Evolutionary conservation across 2,888 invertebrate species (phyloP).

Genomic region (Chironomus tentans): DNA sequence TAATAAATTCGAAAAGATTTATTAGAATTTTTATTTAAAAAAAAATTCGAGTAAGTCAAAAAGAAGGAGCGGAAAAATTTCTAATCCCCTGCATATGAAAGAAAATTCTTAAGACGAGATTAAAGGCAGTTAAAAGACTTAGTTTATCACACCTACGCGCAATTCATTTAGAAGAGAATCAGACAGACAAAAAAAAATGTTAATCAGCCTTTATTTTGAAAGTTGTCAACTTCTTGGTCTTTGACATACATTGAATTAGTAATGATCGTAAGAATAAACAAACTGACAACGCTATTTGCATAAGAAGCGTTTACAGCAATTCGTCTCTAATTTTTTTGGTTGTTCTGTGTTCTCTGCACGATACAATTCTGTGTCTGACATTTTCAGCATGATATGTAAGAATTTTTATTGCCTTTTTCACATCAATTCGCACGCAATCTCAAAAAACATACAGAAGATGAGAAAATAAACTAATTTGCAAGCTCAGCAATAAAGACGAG

Average conservation of each 20-base stretch:
- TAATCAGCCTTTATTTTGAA: neutral
- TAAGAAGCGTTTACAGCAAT: neutral
- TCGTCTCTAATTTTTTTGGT: neutral
- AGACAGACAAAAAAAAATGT: neutral
- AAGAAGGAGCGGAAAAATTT: too few relatives aligned
- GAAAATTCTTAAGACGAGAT: too few relatives aligned
- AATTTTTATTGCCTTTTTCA: neutral
- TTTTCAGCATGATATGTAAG: neutral
- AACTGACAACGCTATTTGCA: neutral
- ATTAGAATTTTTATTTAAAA: neutral
- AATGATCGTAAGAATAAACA: neutral
- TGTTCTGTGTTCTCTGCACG: neutral
- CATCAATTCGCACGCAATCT: neutral
- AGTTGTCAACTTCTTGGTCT: neutral
- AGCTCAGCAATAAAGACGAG: too few relatives aligned
- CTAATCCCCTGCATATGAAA: too few relatives aligned
- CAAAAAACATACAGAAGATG: too few relatives aligned
- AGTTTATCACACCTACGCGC: too few relatives aligned
- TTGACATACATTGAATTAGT: neutral
- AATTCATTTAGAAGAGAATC: too few relatives aligned
- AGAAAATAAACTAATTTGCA: too few relatives aligned
- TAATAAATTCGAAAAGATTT: conserved; percentile 1
- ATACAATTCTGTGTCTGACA: neutral
- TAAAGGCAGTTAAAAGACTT: too few relatives aligned
- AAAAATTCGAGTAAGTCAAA: too few relatives aligned